Conservation (phyloP, 2,113 vertebrate species). For the Sylvicapra grimmia region DNA sequence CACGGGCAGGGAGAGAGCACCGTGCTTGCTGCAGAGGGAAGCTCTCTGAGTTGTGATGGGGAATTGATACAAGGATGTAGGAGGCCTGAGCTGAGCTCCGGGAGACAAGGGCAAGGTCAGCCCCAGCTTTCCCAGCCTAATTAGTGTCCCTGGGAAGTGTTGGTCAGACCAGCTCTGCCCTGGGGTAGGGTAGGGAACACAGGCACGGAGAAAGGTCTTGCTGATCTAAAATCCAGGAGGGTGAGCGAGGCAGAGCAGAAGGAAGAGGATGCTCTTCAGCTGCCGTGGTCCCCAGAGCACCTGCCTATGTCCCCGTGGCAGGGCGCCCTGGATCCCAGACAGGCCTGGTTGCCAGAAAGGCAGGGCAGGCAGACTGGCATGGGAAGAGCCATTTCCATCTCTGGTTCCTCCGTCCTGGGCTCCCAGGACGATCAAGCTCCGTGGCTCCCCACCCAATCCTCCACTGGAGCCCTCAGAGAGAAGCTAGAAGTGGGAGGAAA, state of each 20-base stretch:
- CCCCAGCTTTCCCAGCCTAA: background rate
- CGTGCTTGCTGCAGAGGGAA: background rate
- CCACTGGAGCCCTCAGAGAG: background rate
- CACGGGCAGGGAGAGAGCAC: rapidly evolving
- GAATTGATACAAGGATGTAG: rapidly evolving
- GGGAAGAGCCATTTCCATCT: background rate
- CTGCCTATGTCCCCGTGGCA: background rate
- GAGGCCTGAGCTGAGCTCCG: background rate
- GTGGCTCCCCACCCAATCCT: background rate
- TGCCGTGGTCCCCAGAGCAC: background rate
- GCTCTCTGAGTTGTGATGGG: background rate
- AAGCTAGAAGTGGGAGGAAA: background rate
- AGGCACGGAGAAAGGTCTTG: no score
- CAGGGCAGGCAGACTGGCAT: background rate
- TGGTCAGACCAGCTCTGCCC: background rate
- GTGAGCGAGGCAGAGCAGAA: background rate
- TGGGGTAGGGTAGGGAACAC: background rate
- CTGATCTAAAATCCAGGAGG: background rate
- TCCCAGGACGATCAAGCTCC: background rate
- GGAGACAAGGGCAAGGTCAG: background rate
- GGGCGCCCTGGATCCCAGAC: slow-evolving; percentile 19
- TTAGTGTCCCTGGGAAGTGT: background rate
- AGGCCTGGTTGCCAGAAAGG: slow-evolving; percentile 9
- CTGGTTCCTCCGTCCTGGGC: background rate
- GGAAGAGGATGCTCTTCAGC: background rate